These are phyloP conservation scores for Morelia viridis DNA, from an alignment of 2,797 vertebrate genomes.

Conservation along the genomic window DNA sequence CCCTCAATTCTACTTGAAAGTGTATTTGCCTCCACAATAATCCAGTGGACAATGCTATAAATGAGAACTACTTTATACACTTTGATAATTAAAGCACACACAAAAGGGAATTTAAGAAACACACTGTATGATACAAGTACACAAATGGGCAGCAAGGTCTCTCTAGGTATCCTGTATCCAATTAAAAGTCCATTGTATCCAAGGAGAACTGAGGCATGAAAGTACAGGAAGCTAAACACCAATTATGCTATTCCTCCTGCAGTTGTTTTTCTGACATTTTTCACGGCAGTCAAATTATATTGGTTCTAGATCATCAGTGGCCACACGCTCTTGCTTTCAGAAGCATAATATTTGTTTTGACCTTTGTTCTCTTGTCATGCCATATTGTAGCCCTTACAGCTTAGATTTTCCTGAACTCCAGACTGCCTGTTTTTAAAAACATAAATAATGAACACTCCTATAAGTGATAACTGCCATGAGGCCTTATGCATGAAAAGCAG, in stretches of 20 bases:
- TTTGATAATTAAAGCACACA: neutral
- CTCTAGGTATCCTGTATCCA: neutral
- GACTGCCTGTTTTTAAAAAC: neutral
- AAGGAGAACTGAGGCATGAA: neutral
- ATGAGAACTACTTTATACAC: neutral
- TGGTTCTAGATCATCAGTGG: neutral
- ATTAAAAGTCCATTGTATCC: neutral
- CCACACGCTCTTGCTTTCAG: neutral
- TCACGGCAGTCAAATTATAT: neutral
- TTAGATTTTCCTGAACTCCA: neutral
- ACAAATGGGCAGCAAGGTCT: neutral
- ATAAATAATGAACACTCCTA: constrained; percentile 18
- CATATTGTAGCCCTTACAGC: neutral
- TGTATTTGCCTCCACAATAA: neutral
- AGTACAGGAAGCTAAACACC: neutral
- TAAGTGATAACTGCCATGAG: neutral
- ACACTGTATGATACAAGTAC: neutral
- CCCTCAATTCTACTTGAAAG: neutral
- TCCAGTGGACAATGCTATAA: neutral
- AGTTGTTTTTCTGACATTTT: neutral
- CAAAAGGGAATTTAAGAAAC: neutral
- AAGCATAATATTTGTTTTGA: neutral
- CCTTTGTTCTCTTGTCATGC: neutral
- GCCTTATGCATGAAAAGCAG: neutral
- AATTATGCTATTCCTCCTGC: neutral